Evolutionary conservation across 30 jellyfish, hydroid and myxozoan species (phyloP).

Genomic region (Aurelia sp.): DNA sequence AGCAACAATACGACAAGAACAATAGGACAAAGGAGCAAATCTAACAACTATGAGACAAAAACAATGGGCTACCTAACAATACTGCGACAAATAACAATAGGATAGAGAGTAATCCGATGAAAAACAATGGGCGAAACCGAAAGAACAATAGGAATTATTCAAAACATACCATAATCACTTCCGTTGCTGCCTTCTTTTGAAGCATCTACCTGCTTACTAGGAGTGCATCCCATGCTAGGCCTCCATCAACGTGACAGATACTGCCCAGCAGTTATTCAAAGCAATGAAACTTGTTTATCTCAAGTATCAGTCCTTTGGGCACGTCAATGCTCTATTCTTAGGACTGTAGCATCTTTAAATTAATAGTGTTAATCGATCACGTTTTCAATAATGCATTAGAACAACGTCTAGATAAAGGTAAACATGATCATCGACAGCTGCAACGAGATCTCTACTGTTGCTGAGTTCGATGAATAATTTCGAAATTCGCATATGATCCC

Average conservation of each 20-base stretch:
- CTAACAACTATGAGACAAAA: background rate
- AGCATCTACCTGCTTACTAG: constrained; percentile 81
- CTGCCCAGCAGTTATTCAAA: constrained; percentile 58
- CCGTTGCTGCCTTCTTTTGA: constrained; percentile 63
- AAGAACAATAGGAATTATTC: background rate
- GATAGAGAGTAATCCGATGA: background rate
- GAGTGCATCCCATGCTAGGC: constrained; percentile 86
- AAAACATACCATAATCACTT: constrained; percentile 50
- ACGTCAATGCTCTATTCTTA: constrained; percentile 19
- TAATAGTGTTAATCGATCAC: constrained; percentile 25
- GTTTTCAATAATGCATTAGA: constrained; percentile 39
- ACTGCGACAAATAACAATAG: background rate
- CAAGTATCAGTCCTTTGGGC: background rate
- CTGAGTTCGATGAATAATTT: too few species aligned
- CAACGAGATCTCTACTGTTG: background rate
- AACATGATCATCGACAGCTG: constrained; percentile 29
- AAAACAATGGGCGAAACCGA: background rate
- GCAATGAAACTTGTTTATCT: background rate
- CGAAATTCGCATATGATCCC: too few species aligned
- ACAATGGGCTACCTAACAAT: background rate
- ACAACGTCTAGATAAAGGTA: constrained; percentile 6
- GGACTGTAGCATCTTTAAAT: constrained; percentile 21
- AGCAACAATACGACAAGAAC: too few species aligned
- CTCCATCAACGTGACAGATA: constrained; percentile 44
- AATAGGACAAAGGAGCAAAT: too few species aligned